Base-by-base conservation (phyloP, 2,888 invertebrate species). In the Cinara cedri region DNA sequence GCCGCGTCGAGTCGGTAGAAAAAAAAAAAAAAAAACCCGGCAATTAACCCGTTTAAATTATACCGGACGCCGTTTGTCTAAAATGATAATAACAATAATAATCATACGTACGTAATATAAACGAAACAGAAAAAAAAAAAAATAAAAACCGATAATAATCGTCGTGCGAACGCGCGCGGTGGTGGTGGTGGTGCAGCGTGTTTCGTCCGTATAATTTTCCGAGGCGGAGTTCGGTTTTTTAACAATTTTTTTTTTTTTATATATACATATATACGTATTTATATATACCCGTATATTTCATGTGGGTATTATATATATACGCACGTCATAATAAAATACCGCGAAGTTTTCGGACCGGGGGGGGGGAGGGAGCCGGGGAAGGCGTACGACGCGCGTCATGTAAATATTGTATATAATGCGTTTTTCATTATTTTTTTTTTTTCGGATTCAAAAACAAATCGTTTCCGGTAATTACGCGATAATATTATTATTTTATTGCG, bases 31-130 rank as follows among this genome's bases (percentile, higher is more conserved):
- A n/a, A 54, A 51, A 75, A 71, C 34, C 74, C 51, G 26, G 74
- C 54, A 75, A 75, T 75, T 75, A 75, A 66, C n/a, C n/a, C 75
- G 63, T 75, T 55, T 44, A 60, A 72, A 72, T 60, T 60, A 75
- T 60, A 75, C 75, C 75, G 75, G 75, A 75, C 75, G 75, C 63
- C 63, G 75, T 75, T 75, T 55, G 65, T 75, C 65, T 46, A 54
- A 63, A 74, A 74, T 24, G 60, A 60, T 34, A 74, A 62, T 62
- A 34, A 3, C 34, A 4, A 6, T 62, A 62, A 60, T 62, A 62
- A n/a, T 3, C n/a, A n/a, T n/a, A n/a, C n/a, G n/a, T n/a, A n/a
- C n/a, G n/a, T n/a, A n/a, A n/a, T n/a, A n/a, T n/a, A n/a, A n/a
- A n/a, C n/a, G n/a, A n/a, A n/a, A n/a, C n/a, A n/a, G n/a, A n/a